phyloP scores from a whole-genome alignment of 2,888 invertebrate species.

The Lymantria dispar region DNA sequence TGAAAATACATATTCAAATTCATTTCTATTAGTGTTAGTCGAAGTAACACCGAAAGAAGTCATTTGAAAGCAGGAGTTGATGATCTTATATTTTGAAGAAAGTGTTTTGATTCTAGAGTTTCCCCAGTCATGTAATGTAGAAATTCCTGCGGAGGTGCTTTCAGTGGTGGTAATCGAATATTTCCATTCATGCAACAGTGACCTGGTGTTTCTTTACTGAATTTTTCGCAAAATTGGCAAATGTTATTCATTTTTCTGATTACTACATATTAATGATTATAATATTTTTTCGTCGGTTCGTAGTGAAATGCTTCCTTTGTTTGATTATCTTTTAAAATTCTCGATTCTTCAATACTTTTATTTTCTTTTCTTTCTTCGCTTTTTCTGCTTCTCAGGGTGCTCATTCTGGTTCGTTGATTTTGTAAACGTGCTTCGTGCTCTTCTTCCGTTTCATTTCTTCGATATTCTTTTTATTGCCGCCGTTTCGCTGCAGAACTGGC shows the following conservation, averaged over 20 bases:
- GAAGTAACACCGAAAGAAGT: too few relatives aligned
- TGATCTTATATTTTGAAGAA: too few relatives aligned
- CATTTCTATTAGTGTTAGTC: too few relatives aligned
- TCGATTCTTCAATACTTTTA: conserved; percentile 2
- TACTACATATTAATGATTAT: conserved; percentile 15
- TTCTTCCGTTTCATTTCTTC: conserved; percentile 8
- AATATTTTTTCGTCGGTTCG: conserved; percentile 9
- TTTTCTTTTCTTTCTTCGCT: too few relatives aligned
- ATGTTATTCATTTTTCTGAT: conserved; percentile 10
- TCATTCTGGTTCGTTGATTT: too few relatives aligned
- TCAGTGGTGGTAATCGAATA: conserved; percentile 8
- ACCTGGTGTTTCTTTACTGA: neutral
- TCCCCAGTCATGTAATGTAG: too few relatives aligned
- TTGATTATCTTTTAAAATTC: conserved; percentile 1
- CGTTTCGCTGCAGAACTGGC: conserved; percentile 3
- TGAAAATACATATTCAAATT: too few relatives aligned
- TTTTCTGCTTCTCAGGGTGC: too few relatives aligned
- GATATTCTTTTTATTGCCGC: conserved; percentile 5
- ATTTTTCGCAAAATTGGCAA: too few relatives aligned
- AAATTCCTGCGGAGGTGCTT: conserved; percentile 2
- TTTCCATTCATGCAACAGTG: conserved; percentile 1
- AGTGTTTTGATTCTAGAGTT: too few relatives aligned
- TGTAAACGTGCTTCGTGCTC: conserved; percentile 3
- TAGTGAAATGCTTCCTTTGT: conserved; percentile 7
- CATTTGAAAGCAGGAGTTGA: too few relatives aligned